These are phyloP conservation scores for Xestia xanthographa DNA, from an alignment of 2,888 invertebrate species.

Conservation along the genomic window DNA sequence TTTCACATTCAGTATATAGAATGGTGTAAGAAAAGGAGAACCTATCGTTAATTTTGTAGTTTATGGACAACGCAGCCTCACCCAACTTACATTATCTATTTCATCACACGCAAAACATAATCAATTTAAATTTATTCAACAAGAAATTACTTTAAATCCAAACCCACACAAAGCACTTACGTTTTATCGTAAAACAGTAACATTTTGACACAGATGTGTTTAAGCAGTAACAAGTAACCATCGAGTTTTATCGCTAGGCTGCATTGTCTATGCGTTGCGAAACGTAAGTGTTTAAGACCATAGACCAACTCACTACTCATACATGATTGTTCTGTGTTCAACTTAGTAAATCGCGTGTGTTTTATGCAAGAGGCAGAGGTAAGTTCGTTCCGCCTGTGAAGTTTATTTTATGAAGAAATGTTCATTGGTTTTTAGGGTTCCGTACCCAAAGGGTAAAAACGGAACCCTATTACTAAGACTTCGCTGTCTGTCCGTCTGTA, in stretches of 20 bases:
- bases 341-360: conserved; percentile 37
- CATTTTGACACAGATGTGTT: conserved; percentile 63
- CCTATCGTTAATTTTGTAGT: neutral
- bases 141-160: conserved; percentile 34
- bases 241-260: conserved; percentile 61
- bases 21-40: neutral
- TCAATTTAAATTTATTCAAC: conserved; percentile 42
- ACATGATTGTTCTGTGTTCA: conserved; percentile 41
- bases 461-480: too few species aligned
- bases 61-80: neutral
- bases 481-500: too few species aligned
- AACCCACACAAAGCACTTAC: conserved; percentile 43
- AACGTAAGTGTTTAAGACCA: conserved; percentile 56
- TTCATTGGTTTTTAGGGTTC: neutral
- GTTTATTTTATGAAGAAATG: neutral
- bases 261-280: conserved; percentile 65
- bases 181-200: conserved; percentile 58
- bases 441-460: too few species aligned
- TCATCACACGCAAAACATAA: conserved; percentile 22
- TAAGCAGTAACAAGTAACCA: conserved; percentile 39
- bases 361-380: conserved; percentile 18
- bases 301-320: conserved; percentile 26
- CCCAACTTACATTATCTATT: conserved; percentile 32
- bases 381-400: conserved; percentile 12
- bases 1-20: neutral